Conservation (phyloP, 2,888 invertebrate genomes). For the Aspidiotus destructor region DNA sequence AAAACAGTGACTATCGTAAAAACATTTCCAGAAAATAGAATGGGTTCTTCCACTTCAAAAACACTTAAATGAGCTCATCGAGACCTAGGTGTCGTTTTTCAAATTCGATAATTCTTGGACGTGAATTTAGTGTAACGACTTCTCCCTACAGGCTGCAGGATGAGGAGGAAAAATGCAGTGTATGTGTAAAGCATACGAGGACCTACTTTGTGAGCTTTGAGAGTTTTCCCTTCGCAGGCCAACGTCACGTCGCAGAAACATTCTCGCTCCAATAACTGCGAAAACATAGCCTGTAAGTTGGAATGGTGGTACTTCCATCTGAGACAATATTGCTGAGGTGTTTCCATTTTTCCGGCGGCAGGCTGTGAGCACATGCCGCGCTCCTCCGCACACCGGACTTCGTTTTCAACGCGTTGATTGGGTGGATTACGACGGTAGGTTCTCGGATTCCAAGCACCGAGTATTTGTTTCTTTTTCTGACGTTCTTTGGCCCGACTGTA, state of each 20-base stretch:
- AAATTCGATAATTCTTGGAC: no score
- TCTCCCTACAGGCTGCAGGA: no score
- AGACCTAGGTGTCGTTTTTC: no score
- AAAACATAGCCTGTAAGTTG: constrained; percentile 59
- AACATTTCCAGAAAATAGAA: no score
- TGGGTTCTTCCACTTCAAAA: no score
- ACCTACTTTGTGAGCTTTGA: constrained; percentile 59
- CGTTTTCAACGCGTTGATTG: constrained; percentile 19
- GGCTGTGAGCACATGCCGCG: constrained; percentile 33
- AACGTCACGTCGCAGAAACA: constrained; percentile 83
- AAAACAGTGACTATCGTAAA: no score
- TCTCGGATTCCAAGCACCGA: no score
- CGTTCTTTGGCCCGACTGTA: no score
- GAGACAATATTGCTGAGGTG: constrained; percentile 74
- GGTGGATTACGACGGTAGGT: not conserved
- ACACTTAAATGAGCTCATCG: no score
- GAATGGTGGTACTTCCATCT: constrained; percentile 89
- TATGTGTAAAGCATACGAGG: not conserved
- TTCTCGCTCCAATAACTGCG: constrained; percentile 73
- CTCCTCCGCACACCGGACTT: constrained; percentile 31
- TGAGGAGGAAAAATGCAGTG: no score
- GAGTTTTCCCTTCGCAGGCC: constrained; percentile 72
- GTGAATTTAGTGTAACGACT: no score
- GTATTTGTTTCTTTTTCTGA: no score
- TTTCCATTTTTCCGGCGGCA: constrained; percentile 33